Base-by-base conservation (phyloP, 2,888 invertebrate genomes). In the Drosophila buzzatii region DNA sequence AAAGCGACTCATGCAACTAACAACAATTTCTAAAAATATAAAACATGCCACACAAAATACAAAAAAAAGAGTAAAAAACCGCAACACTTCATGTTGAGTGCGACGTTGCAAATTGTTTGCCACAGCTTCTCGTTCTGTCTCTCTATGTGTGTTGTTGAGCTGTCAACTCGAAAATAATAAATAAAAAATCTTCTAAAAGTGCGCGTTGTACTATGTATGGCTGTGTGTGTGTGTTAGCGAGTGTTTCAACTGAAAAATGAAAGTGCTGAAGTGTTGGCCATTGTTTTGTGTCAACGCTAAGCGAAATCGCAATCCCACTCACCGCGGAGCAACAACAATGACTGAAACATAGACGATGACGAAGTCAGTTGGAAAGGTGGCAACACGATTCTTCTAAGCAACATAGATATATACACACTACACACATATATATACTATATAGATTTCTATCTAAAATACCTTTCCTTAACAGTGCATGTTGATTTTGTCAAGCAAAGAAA, bases 21-120 rank as follows among this genome's bases (percentile, higher is more conserved):
- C 87, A 85, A 88, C 90, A 88, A 82, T 82, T 79, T 85, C 89
- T 88, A 90, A 90, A 85, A 85, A 85, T 90, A 83, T 82, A 85
- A 80, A 76, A 76, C 70, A 85, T 70, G 76, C 76, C 77, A 76
- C 70, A 49, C 8, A 45, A 3, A 14, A 45, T 2, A 44, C 35
- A 37, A 12, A 76, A 71, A 74, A 76, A 69, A 42, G 31, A 77
- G n/a, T 35, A 55, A 41, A 35, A 39, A 81, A 78, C 90, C 73
- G 89, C 80, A 85, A 71, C 90, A 90, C 90, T 85, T 90, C 83
- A 88, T 65, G 73, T 79, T 85, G 86, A 85, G 84, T 85, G 83
- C 81, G 70, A 83, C 70, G 66, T 73, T 79, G 85, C 81, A 83
- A 85, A 83, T 86, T 89, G 86, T 82, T 76, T 89, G 75, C 66